phyloP scores from a whole-genome alignment of 2,888 invertebrate genomes.

The Conomelus anceps region DNA sequence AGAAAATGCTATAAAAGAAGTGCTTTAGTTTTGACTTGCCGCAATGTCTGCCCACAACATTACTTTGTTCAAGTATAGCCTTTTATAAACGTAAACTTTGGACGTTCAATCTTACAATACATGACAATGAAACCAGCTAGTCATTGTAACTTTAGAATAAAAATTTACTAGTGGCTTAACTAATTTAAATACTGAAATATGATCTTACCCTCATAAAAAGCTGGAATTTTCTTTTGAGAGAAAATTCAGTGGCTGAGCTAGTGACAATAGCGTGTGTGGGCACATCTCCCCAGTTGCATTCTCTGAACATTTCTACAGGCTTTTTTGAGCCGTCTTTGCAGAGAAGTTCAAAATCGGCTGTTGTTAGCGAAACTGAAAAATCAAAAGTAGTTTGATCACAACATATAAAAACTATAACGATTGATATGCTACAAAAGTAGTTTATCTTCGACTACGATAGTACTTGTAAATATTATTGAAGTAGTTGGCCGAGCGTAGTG shows the following conservation, averaged over 20 bases:
- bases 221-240: background rate
- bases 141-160: no score
- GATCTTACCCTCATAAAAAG: conserved; percentile 39
- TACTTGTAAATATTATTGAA: no score
- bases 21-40: conserved; percentile 30
- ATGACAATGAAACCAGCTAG: conserved; percentile 15
- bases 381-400: background rate
- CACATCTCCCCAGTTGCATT: conserved; percentile 79
- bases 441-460: no score
- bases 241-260: conserved; percentile 58
- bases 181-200: conserved; percentile 44
- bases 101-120: conserved; percentile 37
- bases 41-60: conserved; percentile 36
- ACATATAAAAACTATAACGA: background rate
- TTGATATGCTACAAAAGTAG: no score
- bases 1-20: conserved; percentile 4
- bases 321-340: conserved; percentile 71
- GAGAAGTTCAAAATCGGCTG: conserved; percentile 68
- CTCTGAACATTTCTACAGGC: conserved; percentile 59
- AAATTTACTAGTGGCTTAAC: no score
- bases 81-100: conserved; percentile 38
- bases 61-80: conserved; percentile 34
- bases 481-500: no score
- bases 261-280: conserved; percentile 80
- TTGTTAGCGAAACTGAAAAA: conserved; percentile 53